These are phyloP conservation scores for Nansenia antarctica DNA, from an alignment of 2,113 vertebrate species.

Conservation along the genomic window DNA sequence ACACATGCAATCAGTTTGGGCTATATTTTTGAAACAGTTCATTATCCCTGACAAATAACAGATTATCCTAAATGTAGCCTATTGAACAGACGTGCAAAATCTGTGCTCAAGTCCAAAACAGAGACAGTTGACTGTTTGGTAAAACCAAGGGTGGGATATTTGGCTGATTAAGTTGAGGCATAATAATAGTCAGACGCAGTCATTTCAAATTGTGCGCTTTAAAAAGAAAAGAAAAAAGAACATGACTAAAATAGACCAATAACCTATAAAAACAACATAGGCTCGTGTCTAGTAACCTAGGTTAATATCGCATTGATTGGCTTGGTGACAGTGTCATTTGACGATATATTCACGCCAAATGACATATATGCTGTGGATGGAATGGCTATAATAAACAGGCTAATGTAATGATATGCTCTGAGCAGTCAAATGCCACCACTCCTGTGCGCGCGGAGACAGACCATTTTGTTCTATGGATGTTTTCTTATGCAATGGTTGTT, in stretches of 20 bases:
- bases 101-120: neutral
- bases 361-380: neutral
- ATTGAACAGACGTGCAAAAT: neutral
- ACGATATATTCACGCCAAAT: neutral
- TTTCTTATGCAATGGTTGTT: neutral
- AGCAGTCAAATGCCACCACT: neutral
- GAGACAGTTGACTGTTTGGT: neutral
- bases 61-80: neutral
- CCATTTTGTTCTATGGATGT: neutral
- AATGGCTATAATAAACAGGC: no score
- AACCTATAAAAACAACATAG: no score
- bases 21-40: neutral
- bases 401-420: no score
- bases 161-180: neutral
- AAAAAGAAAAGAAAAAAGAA: no score
- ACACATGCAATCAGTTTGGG: neutral
- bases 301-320: neutral
- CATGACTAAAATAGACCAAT: no score
- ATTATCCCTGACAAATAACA: neutral
- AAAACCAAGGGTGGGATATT: neutral
- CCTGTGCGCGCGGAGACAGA: neutral
- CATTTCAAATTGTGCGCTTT: neutral
- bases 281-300: no score
- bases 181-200: neutral
- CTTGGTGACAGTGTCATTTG: neutral